phyloP scores from a whole-genome alignment of 2,113 vertebrate species.

The Alosa alosa region DNA sequence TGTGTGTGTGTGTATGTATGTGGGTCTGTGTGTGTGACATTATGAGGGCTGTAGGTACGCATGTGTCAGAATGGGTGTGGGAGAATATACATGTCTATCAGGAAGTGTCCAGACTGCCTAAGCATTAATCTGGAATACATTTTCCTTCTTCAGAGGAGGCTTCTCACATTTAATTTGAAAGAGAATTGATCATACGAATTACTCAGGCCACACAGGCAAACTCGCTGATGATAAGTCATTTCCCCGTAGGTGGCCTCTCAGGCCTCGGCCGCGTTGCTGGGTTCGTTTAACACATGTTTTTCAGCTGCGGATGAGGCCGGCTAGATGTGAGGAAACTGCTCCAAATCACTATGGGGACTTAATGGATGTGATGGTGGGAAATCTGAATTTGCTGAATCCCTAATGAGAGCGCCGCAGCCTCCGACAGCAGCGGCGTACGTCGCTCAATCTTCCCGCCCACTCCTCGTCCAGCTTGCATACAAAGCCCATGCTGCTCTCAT shows the following conservation, averaged over 20 bases:
- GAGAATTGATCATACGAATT: constrained; percentile 7
- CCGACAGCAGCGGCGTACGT: background rate
- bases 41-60: no score
- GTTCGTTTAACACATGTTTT: background rate
- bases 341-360: background rate
- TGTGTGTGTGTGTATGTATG: background rate
- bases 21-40: background rate
- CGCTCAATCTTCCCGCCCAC: background rate
- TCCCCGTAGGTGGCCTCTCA: background rate
- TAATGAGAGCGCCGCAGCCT: background rate
- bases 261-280: background rate
- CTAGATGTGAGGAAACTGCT: background rate
- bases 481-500: constrained; percentile 13
- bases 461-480: background rate
- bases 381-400: constrained; percentile 22
- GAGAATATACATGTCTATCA: background rate
- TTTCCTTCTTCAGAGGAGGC: background rate
- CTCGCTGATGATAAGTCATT: background rate
- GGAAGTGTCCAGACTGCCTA: background rate
- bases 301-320: background rate
- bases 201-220: background rate
- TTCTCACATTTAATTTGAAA: background rate
- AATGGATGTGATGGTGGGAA: background rate
- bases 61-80: background rate
- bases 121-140: background rate